Conservation (phyloP, 2,113 vertebrate genomes). For the Grantiella picta region DNA sequence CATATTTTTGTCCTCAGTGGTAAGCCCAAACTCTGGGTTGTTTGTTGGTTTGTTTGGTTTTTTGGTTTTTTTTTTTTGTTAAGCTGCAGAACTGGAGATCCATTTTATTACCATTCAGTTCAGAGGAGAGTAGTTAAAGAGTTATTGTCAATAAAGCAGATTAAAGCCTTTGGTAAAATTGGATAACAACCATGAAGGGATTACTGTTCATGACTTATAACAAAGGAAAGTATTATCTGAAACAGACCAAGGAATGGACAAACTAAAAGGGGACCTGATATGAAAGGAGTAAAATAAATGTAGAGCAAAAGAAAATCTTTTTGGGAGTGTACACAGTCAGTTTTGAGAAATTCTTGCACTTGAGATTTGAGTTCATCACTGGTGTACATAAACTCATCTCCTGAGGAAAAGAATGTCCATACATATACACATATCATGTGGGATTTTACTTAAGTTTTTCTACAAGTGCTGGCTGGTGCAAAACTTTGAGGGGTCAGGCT, state of each 20-base stretch:
- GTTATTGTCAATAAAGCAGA: constrained; percentile 29
- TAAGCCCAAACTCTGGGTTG: not conserved
- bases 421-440: accelerated
- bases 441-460: not conserved
- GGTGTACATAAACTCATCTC: not conserved
- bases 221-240: constrained; percentile 16
- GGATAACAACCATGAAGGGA: constrained; percentile 34
- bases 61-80: not conserved
- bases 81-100: not conserved
- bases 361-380: not conserved
- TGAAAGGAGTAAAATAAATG: not conserved
- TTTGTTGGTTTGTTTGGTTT: not conserved
- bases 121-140: not conserved
- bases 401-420: not conserved
- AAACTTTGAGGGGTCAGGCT: not conserved
- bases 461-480: not conserved
- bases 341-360: not conserved
- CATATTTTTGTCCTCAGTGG: not conserved
- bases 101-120: not conserved
- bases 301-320: not conserved
- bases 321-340: not conserved
- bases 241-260: not conserved
- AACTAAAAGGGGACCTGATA: not conserved
- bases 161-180: constrained; percentile 31
- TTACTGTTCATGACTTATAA: constrained; percentile 22